phyloP scores from a whole-genome alignment of 2,797 vertebrate species.

The Pantherophis vulpinus region DNA sequence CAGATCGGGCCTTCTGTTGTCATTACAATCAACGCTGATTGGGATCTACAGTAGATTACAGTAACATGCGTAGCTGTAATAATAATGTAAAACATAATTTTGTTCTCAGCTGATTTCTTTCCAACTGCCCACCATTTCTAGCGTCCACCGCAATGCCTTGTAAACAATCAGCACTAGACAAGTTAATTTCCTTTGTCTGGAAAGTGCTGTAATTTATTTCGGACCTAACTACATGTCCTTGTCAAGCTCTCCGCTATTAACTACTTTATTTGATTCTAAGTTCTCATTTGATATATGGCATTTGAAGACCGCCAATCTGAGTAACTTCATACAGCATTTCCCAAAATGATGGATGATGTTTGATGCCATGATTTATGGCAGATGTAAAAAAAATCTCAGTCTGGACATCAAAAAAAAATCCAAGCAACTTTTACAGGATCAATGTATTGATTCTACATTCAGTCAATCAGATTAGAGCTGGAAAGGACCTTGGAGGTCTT shows the following conservation, averaged over 20 bases:
- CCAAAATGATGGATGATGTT: slow-evolving; percentile 52
- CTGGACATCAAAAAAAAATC: neutral
- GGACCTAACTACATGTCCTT: slow-evolving; percentile 4
- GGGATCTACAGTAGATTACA: slow-evolving; percentile 11
- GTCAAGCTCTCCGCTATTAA: slow-evolving; percentile 26
- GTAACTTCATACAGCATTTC: slow-evolving; percentile 57
- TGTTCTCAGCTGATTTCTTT: slow-evolving; percentile 35
- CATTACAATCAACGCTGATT: neutral
- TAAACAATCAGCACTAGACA: neutral
- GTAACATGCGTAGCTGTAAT: neutral
- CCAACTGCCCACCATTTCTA: slow-evolving; percentile 11
- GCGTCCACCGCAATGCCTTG: slow-evolving; percentile 16
- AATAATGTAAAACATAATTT: slow-evolving; percentile 22
- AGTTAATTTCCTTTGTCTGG: slow-evolving; percentile 25
- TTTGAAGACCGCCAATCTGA: slow-evolving; percentile 21
- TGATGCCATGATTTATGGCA: slow-evolving; percentile 60
- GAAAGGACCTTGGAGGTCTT: no score
- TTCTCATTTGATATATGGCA: slow-evolving; percentile 23
- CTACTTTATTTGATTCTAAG: slow-evolving; percentile 27
- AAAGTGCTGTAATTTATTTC: slow-evolving; percentile 27
- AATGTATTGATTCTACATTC: slow-evolving; percentile 32
- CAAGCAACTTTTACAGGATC: slow-evolving; percentile 25
- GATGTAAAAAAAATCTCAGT: slow-evolving; percentile 5
- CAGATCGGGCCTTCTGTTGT: neutral
- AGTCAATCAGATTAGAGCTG: no score